A percentile compares a stretch with the other conserved stretches of the same genome.
These are phyloP conservation scores for Oenanthe oenanthe DNA, from an alignment of 2,113 vertebrate genomes.

Conservation along the genomic window DNA sequence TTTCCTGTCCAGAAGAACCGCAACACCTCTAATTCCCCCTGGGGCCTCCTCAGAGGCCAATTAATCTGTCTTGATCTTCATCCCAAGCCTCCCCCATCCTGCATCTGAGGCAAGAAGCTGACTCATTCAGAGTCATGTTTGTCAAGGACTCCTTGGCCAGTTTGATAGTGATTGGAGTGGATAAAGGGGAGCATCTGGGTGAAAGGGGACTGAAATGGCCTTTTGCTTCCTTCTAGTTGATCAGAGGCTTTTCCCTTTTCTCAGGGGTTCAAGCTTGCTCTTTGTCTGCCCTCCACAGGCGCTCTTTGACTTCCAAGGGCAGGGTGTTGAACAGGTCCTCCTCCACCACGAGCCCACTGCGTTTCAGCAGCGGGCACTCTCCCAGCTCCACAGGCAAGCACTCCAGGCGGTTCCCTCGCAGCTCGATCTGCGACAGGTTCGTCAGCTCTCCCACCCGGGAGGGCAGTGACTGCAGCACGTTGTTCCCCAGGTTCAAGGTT, in stretches of 20 bases:
- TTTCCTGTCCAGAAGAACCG: not conserved
- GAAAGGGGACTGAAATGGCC: conserved; percentile 37
- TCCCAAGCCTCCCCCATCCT: conserved; percentile 4
- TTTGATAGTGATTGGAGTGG: not conserved
- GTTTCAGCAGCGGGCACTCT: conserved; percentile 90
- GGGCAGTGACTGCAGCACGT: conserved; percentile 88
- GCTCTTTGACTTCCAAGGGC: conserved; percentile 92
- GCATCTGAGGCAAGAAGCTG: not conserved
- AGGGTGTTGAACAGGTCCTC: conserved; percentile 95
- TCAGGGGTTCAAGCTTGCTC: conserved; percentile 85
- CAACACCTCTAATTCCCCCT: not conserved
- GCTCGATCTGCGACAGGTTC: conserved; percentile 90
- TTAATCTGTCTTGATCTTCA: conserved; percentile 4
- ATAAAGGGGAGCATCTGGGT: not conserved
- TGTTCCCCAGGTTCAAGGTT: conserved; percentile 93
- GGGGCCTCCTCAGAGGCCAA: not conserved
- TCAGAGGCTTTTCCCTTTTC: not conserved
- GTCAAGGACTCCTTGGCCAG: conserved; percentile 45
- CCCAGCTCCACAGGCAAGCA: conserved; percentile 94
- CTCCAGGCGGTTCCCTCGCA: conserved; percentile 92
- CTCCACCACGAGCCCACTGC: conserved; percentile 91
- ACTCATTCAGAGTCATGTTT: conserved; percentile 17
- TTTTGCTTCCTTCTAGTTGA: conserved; percentile 20
- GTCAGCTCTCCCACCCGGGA: conserved; percentile 92
- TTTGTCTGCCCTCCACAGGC: conserved; percentile 92